A percentile compares a stretch with the other conserved stretches of the same genome.
These are phyloP conservation scores for Diplodus puntazzo DNA, from an alignment of 2,797 vertebrate genomes.

Conservation along the genomic window DNA sequence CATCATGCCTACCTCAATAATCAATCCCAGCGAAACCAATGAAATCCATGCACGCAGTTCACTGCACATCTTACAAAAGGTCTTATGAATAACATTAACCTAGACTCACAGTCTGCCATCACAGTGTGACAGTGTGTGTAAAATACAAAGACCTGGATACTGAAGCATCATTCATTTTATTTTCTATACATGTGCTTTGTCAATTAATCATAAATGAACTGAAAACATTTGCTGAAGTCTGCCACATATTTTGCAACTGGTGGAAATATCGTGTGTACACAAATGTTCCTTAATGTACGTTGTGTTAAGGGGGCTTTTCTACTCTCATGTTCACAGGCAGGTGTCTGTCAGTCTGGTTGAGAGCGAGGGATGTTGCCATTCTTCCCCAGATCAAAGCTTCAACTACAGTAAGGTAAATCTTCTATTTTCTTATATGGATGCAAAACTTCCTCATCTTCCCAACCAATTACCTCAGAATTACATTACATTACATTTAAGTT, in stretches of 20 bases:
- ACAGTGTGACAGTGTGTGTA: too few relatives aligned
- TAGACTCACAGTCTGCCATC: background rate
- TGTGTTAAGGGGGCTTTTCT: background rate
- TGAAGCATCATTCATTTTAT: background rate
- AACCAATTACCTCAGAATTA: too few relatives aligned
- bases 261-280: background rate
- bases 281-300: too few relatives aligned
- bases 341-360: slow-evolving; percentile 78
- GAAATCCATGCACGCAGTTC: background rate
- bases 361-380: slow-evolving; percentile 36
- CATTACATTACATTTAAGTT: too few relatives aligned
- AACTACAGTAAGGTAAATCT: slow-evolving; percentile 68
- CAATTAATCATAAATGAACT: background rate
- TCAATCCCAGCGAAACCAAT: background rate
- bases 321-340: slow-evolving; percentile 65
- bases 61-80: too few relatives aligned
- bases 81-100: too few relatives aligned
- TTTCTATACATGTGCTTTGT: background rate
- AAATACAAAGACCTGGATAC: background rate
- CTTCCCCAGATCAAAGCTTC: slow-evolving; percentile 60
- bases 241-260: background rate
- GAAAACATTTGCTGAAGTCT: background rate
- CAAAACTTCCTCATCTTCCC: background rate
- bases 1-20: background rate
- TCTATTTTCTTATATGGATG: background rate